Evolutionary conservation across 2,113 vertebrate species (phyloP).

Genomic region (Cinclus cinclus): DNA sequence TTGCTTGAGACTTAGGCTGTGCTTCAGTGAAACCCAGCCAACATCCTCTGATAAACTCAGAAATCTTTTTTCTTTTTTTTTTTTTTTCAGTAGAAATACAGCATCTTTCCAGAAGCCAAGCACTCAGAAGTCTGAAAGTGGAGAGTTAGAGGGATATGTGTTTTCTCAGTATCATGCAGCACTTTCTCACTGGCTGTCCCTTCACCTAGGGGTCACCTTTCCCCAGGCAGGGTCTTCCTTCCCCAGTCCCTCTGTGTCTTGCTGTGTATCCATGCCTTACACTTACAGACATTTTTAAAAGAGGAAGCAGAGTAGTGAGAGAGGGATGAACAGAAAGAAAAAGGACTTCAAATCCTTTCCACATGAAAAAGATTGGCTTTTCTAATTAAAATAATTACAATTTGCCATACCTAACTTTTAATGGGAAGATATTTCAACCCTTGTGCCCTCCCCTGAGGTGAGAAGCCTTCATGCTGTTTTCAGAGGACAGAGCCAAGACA

Average conservation of each 20-base stretch:
- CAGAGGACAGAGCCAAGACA: neutral
- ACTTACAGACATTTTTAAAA: neutral
- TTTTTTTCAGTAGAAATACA: neutral
- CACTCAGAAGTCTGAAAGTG: neutral
- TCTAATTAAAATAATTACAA: neutral
- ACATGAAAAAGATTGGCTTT: neutral
- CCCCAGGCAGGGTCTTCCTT: neutral
- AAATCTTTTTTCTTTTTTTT: neutral
- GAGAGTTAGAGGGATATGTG: neutral
- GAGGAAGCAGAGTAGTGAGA: neutral
- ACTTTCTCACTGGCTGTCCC: neutral
- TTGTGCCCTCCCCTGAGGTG: neutral
- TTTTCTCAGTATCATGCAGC: neutral
- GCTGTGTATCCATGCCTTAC: rapidly evolving
- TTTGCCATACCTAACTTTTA: neutral
- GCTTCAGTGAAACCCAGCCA: neutral
- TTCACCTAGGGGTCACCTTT: neutral
- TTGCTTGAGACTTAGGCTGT: neutral
- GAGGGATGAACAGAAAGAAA: neutral
- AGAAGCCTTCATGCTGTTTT: neutral
- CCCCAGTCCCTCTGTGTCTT: neutral
- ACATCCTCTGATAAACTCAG: neutral
- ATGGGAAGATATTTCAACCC: neutral
- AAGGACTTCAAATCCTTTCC: neutral
- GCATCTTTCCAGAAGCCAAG: neutral